Base-by-base conservation (phyloP, 1,140 invertebrate genomes). In the Araneus ventricosus region DNA sequence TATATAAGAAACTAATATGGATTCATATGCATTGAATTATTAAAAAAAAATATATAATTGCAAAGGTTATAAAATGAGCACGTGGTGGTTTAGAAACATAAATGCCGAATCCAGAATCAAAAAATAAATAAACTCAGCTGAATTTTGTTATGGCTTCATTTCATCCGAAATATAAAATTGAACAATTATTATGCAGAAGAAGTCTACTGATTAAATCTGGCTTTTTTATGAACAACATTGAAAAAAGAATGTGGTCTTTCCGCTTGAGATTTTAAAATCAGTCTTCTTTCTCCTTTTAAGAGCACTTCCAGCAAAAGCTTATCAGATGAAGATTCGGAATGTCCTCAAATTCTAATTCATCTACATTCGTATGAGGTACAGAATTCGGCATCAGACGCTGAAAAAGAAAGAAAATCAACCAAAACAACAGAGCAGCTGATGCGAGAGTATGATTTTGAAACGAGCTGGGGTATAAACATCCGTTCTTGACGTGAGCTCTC, bases 201-300 rank as follows among this genome's bases (percentile, higher is more conserved):
- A 30, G 70, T 75, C 4, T 37, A 22, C 30, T 34, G 70, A 75
- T 75, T 75, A 75, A 75, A 75, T 75, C 70, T 75, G 70, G 10
- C 5, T 37, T 75, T 75, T 75, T 34, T 34, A 75, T 20, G 70
- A 20, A 22, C 70, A 75, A 17, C 70, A 75, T 75, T 75, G 70
- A 75, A 75, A 75, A 75, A 75, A 75, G 67, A 75, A 75, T 34
- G 67, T 75, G 67, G 70, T 22, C 30, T 20, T 75, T 75, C 70
- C 14, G 34, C 30, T n/a, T 30, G 2, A 22, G 70, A 37, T 75
- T 75, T 75, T 75, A 75, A 75, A 75, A 75, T 75, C 27, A 20
- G 27, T 75, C 30, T 75, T 37, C 34, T 34, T 14, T 37, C 30
- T 75, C 34, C 70, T 75, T 75, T 75, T 75, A 75, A 34, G 70